These are phyloP conservation scores for Spheniscus humboldti DNA, from an alignment of 2,797 vertebrate genomes.

Conservation along the genomic window DNA sequence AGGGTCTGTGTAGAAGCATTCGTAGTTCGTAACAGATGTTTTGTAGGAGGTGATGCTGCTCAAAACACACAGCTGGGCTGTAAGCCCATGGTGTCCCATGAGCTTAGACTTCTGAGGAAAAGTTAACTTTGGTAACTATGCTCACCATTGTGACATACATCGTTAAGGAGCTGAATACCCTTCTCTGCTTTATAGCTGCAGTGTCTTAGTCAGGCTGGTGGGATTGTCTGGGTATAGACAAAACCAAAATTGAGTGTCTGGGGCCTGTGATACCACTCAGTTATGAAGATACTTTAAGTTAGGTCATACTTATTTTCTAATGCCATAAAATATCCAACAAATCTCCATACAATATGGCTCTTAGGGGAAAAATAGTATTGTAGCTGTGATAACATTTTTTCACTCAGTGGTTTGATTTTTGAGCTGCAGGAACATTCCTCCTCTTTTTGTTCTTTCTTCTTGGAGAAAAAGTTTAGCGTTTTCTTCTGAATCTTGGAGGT, in stretches of 20 bases:
- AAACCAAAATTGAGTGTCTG: background rate
- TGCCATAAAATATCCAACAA: background rate
- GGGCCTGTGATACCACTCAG: background rate
- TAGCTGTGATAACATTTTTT: background rate
- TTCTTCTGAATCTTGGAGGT: background rate
- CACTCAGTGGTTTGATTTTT: background rate
- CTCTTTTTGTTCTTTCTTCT: background rate
- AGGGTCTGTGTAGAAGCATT: background rate
- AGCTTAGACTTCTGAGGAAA: background rate
- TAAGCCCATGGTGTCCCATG: background rate
- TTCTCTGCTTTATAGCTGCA: background rate
- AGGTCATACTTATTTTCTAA: background rate
- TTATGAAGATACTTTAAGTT: background rate
- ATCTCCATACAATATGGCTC: fast-evolving
- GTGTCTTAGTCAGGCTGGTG: background rate
- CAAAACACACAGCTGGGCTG: background rate
- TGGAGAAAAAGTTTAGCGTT: background rate
- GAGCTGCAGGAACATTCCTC: background rate
- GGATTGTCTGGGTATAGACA: background rate
- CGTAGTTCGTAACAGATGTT: background rate
- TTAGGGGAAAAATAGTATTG: background rate
- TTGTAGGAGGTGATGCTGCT: background rate
- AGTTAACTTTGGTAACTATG: background rate
- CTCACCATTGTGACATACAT: fast-evolving
- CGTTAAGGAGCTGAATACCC: background rate